Percentiles rank a stretch among this genome's conserved stretches.
phyloP scores from a whole-genome alignment of 35 echinoderm and acorn worm species.

The Anneissia japonica region DNA sequence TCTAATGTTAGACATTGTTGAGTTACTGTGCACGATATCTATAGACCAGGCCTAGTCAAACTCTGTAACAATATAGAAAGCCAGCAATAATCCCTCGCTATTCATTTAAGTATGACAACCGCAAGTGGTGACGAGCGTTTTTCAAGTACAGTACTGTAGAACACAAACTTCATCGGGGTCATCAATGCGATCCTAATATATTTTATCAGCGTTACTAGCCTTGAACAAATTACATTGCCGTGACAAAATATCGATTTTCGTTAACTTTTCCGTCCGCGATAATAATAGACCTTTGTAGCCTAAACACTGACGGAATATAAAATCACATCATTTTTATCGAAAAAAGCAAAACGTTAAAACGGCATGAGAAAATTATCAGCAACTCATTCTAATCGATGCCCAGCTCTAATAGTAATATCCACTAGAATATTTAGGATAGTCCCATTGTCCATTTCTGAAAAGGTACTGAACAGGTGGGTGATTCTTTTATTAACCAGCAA shows the following conservation, averaged over 20 bases:
- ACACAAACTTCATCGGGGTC: neutral
- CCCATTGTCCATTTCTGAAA: neutral
- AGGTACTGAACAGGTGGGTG: neutral
- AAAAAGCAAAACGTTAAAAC: no score
- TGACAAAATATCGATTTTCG: no score
- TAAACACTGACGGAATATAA: no score
- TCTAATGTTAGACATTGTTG: neutral
- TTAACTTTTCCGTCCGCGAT: no score
- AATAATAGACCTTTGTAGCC: no score
- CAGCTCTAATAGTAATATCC: neutral
- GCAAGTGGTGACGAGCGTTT: neutral
- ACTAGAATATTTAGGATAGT: neutral
- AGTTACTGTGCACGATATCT: neutral
- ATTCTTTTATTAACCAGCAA: neutral
- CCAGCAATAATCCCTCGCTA: no score
- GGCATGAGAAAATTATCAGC: neutral
- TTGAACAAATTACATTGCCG: no score
- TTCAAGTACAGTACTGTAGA: neutral
- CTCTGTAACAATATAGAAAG: no score
- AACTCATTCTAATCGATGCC: neutral
- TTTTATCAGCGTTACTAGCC: neutral
- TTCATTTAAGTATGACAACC: no score
- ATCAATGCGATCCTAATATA: neutral
- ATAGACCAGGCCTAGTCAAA: neutral
- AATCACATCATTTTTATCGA: no score